Evolutionary conservation across 1,140 invertebrate species (phyloP), one percentile per base, ranked within the genome.

Genomic region (Drosophila biarmipes): DNA sequence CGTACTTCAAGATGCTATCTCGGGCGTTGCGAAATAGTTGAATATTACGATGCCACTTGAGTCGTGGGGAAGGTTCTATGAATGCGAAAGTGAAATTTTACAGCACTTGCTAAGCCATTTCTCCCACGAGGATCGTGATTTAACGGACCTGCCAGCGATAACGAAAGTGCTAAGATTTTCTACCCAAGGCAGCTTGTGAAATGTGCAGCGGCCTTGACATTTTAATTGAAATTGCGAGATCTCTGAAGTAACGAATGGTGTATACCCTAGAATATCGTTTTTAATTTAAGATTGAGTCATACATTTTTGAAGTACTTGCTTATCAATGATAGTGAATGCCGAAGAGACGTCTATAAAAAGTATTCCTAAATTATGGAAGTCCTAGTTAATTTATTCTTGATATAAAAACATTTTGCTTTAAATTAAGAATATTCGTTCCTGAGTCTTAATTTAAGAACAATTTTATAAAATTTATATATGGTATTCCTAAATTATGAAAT

Each of bases 141-240:
- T 67, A 66, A 37, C 24, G 29, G 43, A 27, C 40, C 8, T 10
- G 37, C 6, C n/a, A 21, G 48, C 31, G 56, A 62, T 61, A 51
- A 29, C 35, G 37, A 73, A 73, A 59, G 67, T 61, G 46, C 38
- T 14, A 59, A 62, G 43, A 62, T 46, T 52, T 61, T n/a, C 46
- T 61, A 29, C 15, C 1, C 8, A n/a, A 38, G 12, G 7, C 19
- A 15, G 34, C 40, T 21, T 43, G 29, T 19, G 35, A 17, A 53
- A 14, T 24, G 52, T 38, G 69, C 43, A 37, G 19, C 34, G 73
- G 75, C 73, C 73, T 75, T 75, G 73, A 75, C 73, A 75, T 76
- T 75, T 53, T 24, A 52, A 53, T 31, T 29, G 45, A 12, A n/a
- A 31, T 38, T 51, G 3, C 10, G 5, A 0, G 17, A 0, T 1